A percentile compares a stretch with the other conserved stretches of the same genome.
Evolutionary conservation across 2,888 invertebrate species (phyloP).

Genomic region (Machimus rusticus): DNA sequence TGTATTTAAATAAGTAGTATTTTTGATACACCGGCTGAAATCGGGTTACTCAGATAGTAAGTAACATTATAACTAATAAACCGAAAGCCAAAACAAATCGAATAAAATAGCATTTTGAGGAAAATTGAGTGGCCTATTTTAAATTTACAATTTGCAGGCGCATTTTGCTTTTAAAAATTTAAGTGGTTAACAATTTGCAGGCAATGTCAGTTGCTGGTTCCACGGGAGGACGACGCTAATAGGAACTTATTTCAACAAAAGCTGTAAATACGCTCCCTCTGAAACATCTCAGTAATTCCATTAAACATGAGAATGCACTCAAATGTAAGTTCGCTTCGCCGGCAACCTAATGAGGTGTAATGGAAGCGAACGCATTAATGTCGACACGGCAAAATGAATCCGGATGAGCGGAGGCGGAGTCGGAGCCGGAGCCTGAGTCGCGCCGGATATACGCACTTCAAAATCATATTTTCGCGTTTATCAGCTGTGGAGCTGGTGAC

Average conservation of each 20-base stretch:
- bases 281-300: slow-evolving; percentile 10
- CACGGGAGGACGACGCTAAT: not conserved
- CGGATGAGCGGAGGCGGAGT: not conserved
- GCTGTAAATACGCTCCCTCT: slow-evolving; percentile 1
- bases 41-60: no score
- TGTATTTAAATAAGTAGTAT: no score
- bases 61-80: no score
- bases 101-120: not conserved
- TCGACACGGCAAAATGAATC: slow-evolving; percentile 10
- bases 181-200: not conserved
- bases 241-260: not conserved
- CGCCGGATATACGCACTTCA: not conserved
- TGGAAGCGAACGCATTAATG: slow-evolving; percentile 5
- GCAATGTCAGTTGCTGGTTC: not conserved
- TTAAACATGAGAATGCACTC: slow-evolving; percentile 32
- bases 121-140: not conserved
- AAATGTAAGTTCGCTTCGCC: slow-evolving; percentile 23
- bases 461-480: slow-evolving; percentile 17
- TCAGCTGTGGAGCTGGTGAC: not conserved
- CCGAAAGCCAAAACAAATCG: not conserved
- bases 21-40: no score
- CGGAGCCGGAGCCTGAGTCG: no score
- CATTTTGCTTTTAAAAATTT: not conserved
- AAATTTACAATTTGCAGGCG: not conserved
- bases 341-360: slow-evolving; percentile 28